Percentiles rank a stretch among this genome's conserved stretches.
Evolutionary conservation across 2,888 invertebrate genomes (phyloP).

Genomic region (Lymantria dispar): DNA sequence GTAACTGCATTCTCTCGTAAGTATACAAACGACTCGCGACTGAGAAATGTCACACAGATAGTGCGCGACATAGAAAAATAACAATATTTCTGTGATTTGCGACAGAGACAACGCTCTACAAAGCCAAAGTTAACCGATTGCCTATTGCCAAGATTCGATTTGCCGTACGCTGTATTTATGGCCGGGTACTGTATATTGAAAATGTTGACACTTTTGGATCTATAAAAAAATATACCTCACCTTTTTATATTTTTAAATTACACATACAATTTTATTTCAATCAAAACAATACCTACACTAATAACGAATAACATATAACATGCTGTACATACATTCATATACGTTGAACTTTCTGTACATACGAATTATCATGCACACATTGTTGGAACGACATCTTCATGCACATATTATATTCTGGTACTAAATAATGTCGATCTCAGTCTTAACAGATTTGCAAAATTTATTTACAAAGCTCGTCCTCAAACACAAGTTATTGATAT

Average conservation of each 20-base stretch:
- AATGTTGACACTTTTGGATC: no score
- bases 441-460: conserved; percentile 15
- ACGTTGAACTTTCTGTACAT: conserved; percentile 6
- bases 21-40: no score
- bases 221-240: conserved; percentile 1
- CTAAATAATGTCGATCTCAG: conserved; percentile 14
- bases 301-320: conserved; percentile 22
- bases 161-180: no score
- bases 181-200: no score
- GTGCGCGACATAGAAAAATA: no score
- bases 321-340: conserved; percentile 31
- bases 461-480: conserved; percentile 35
- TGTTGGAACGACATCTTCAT: conserved; percentile 20
- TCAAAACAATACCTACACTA: conserved; percentile 2
- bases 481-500: conserved; percentile 23
- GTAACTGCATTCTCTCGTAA: no score
- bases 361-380: conserved; percentile 26
- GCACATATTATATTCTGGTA: conserved; percentile 13
- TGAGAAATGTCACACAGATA: no score
- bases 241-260: not conserved
- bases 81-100: no score
- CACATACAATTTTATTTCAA: conserved; percentile 2
- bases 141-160: no score
- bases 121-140: no score
- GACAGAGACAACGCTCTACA: no score